These are phyloP conservation scores for Stegana nigrithorax DNA, from an alignment of 2,888 invertebrate genomes.

Conservation along the genomic window DNA sequence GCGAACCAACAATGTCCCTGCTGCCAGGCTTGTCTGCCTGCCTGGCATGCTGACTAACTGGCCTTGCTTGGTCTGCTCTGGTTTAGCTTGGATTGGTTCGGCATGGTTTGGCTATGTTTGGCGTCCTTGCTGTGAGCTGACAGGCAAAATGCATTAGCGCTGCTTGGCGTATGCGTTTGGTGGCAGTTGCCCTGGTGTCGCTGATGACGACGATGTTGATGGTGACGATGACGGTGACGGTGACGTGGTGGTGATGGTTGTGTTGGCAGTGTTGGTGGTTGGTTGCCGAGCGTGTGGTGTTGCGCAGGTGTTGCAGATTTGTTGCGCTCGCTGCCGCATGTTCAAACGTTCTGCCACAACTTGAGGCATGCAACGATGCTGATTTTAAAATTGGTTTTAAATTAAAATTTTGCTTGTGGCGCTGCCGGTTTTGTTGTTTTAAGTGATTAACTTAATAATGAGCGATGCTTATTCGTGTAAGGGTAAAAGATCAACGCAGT, in stretches of 20 bases:
- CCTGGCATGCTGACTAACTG: constrained; percentile 8
- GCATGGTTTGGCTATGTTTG: neutral
- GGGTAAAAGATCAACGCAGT: no score
- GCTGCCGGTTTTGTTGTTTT: constrained; percentile 46
- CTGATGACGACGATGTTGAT: neutral
- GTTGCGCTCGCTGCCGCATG: neutral
- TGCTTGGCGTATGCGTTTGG: neutral
- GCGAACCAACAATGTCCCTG: neutral
- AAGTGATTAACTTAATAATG: constrained; percentile 40
- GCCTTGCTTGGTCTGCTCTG: neutral
- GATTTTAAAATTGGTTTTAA: constrained; percentile 25
- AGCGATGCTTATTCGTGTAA: no score
- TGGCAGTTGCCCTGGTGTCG: constrained; percentile 1
- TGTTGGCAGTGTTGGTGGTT: constrained; percentile 5
- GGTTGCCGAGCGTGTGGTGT: neutral
- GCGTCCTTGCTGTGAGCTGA: no score
- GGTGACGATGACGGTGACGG: constrained; percentile 5
- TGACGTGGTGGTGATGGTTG: neutral
- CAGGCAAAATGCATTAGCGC: constrained; percentile 6
- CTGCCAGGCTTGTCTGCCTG: neutral
- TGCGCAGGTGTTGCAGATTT: constrained; percentile 17
- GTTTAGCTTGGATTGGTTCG: no score
- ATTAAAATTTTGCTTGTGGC: constrained; percentile 35
- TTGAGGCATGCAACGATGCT: no score
- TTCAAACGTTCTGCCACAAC: neutral